Conservation (phyloP, 1,140 invertebrate species). For the Zophobas atratus region DNA sequence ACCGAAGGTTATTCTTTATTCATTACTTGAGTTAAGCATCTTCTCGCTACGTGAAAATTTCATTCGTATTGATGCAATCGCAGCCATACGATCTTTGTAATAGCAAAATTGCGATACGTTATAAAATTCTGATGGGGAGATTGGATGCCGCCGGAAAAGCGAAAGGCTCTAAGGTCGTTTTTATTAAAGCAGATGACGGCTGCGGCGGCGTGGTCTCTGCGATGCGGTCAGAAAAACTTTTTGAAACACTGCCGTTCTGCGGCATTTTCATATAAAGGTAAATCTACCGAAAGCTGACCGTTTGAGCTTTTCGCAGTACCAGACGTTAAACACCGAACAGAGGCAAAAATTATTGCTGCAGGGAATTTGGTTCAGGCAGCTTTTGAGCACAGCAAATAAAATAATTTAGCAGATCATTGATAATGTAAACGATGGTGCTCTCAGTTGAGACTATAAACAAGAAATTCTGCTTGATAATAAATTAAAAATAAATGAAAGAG, state of each 20-base stretch:
- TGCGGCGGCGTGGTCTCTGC: background rate
- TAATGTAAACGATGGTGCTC: too few species aligned
- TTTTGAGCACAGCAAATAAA: background rate
- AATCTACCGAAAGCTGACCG: background rate
- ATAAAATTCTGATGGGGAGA: background rate
- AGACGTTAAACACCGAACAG: too few species aligned
- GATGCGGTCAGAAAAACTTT: slow-evolving; percentile 24
- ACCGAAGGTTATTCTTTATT: slow-evolving; percentile 36
- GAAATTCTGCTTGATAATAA: too few species aligned
- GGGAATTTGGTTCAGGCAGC: background rate
- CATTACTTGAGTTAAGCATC: slow-evolving; percentile 26
- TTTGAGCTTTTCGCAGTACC: background rate
- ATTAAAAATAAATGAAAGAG: too few species aligned
- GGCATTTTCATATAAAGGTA: background rate
- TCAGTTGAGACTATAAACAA: too few species aligned
- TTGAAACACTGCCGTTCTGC: background rate
- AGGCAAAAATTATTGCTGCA: too few species aligned
- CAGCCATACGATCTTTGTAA: background rate
- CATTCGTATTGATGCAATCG: slow-evolving; percentile 16
- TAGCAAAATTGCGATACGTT: slow-evolving; percentile 2
- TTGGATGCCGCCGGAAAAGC: background rate
- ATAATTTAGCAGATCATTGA: too few species aligned
- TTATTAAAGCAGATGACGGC: slow-evolving; percentile 2
- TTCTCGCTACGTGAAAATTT: slow-evolving; percentile 26
- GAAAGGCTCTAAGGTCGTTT: slow-evolving; percentile 19